A percentile compares a stretch with the other conserved stretches of the same genome.
phyloP scores from a whole-genome alignment of 2,113 vertebrate species.

The Syngnathus floridae region DNA sequence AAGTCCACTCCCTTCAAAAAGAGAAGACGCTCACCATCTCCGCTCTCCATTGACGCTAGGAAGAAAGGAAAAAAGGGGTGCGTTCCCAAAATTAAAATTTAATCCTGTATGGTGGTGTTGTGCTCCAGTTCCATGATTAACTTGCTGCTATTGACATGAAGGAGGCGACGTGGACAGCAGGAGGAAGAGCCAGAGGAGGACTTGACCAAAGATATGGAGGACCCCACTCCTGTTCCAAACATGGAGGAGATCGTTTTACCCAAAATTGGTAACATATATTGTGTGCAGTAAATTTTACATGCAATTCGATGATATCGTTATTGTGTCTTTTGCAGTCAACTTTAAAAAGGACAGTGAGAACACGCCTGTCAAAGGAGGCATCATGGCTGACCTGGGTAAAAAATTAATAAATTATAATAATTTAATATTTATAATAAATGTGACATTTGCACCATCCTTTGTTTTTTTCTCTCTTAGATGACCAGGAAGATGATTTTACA shows the following conservation, averaged over 20 bases:
- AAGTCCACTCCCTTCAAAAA: constrained; percentile 80
- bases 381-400: constrained; percentile 90
- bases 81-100: constrained; percentile 1
- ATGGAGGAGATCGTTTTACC: constrained; percentile 93
- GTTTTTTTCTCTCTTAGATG: constrained; percentile 73
- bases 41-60: constrained; percentile 79
- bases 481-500: constrained; percentile 88
- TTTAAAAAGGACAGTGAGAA: constrained; percentile 98
- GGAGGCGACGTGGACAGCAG: constrained; percentile 82
- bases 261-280: constrained; percentile 79
- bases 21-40: constrained; percentile 87
- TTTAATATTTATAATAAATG: neutral
- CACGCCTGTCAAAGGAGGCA: constrained; percentile 94
- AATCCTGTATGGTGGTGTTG: neutral
- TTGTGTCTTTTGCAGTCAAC: constrained; percentile 74
- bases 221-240: constrained; percentile 92
- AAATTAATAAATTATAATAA: too few relatives aligned
- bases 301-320: neutral
- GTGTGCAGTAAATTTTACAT: neutral
- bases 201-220: constrained; percentile 97
- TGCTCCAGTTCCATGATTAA: neutral
- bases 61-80: constrained; percentile 96
- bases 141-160: constrained; percentile 27
- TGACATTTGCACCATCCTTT: neutral
- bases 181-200: constrained; percentile 92